Conservation (phyloP, 2,113 vertebrate species). For the Loxodonta africana region DNA sequence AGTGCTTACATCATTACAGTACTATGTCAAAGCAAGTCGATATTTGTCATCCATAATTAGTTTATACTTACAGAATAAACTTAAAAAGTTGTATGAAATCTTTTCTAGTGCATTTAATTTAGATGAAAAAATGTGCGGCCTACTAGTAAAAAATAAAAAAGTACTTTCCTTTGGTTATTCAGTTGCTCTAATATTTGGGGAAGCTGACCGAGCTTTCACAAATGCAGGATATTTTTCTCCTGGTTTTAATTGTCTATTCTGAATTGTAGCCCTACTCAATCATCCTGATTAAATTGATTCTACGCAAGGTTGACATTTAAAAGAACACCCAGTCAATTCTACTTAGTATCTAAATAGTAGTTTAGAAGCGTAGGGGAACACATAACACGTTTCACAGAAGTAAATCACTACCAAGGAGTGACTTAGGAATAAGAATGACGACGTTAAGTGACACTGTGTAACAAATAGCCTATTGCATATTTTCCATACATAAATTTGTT, state of each 20-base stretch:
- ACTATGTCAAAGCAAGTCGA: conserved; percentile 47
- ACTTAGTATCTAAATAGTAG: background rate
- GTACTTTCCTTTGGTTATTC: background rate
- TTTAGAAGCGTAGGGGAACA: background rate
- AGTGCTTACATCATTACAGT: conserved; percentile 43
- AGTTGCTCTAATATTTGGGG: background rate
- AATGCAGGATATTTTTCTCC: background rate
- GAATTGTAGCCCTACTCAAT: background rate
- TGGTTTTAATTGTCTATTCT: background rate
- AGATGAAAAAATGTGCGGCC: background rate
- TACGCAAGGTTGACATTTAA: background rate
- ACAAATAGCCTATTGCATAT: background rate
- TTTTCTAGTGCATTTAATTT: conserved; percentile 56
- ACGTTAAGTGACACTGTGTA: background rate
- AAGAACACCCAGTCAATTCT: background rate
- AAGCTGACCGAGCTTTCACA: background rate
- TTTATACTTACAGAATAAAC: conserved; percentile 36
- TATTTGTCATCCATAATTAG: conserved; percentile 38
- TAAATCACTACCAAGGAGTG: background rate
- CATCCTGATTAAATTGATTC: conserved; percentile 38
- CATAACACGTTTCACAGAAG: background rate
- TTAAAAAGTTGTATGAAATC: conserved; percentile 48
- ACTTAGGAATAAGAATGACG: background rate
- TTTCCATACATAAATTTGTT: background rate
- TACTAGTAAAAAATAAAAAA: background rate